Conservation (phyloP, 2,113 vertebrate species). For the Puma concolor region DNA sequence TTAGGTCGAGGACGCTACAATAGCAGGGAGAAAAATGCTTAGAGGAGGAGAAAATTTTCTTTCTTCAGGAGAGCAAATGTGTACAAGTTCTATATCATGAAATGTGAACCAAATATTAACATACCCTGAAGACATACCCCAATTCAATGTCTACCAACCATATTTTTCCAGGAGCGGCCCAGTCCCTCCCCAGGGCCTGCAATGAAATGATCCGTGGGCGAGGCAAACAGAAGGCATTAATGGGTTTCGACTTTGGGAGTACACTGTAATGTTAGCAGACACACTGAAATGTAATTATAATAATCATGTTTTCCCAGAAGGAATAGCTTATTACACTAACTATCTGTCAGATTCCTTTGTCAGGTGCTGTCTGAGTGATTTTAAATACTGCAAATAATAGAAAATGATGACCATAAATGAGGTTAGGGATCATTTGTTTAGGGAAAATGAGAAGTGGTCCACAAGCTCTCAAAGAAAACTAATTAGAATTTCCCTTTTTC, state of each 20-base stretch:
- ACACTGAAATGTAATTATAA: neutral
- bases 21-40: neutral
- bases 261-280: neutral
- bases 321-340: neutral
- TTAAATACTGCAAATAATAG: neutral
- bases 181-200: neutral
- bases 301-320: neutral
- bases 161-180: neutral
- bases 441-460: neutral
- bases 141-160: neutral
- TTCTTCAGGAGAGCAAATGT: neutral
- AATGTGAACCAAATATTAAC: neutral
- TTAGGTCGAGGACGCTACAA: slow-evolving; percentile 95
- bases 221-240: neutral
- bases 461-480: neutral
- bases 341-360: neutral
- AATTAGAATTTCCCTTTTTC: neutral
- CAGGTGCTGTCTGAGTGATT: neutral
- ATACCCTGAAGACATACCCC: neutral
- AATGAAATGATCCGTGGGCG: neutral
- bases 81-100: neutral
- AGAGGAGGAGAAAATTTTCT: neutral
- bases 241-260: neutral
- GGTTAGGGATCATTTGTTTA: neutral
- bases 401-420: neutral